Conservation (phyloP, 2,113 vertebrate genomes). For the Sorex fumeus region DNA sequence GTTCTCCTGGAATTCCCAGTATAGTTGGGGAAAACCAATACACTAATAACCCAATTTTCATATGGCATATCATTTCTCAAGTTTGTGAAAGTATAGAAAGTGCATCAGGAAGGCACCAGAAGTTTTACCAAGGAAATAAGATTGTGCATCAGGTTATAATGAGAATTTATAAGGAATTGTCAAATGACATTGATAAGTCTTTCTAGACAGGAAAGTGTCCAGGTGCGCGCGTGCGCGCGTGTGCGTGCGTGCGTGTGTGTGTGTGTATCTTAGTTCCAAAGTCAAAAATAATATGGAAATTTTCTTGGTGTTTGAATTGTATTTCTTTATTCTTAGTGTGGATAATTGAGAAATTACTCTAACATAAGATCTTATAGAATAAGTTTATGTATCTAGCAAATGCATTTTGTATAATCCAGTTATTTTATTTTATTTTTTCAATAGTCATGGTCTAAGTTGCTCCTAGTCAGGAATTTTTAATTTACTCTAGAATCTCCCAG, state of each 20-base stretch:
- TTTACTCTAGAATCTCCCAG: conserved; percentile 77
- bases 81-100: not conserved
- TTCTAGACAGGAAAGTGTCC: conserved; percentile 18
- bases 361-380: not conserved
- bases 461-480: conserved; percentile 73
- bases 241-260: not conserved
- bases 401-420: conserved; percentile 1
- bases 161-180: not conserved
- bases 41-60: not conserved
- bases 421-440: conserved; percentile 28
- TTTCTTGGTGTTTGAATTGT: not conserved
- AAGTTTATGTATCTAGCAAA: not conserved
- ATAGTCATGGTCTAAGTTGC: not conserved
- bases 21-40: not conserved
- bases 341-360: conserved; percentile 35
- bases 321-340: not conserved
- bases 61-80: not conserved
- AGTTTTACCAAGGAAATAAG: conserved; percentile 1
- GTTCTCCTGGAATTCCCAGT: not conserved
- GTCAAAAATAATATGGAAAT: not conserved
- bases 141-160: not conserved
- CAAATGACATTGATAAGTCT: not conserved
- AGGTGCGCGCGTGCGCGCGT: not conserved
- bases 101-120: not conserved
- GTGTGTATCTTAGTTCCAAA: not conserved